Percentiles rank a stretch among this genome's conserved stretches.
Evolutionary conservation across 2,888 invertebrate genomes (phyloP).

Genomic region (Sarcophaga carnaria): DNA sequence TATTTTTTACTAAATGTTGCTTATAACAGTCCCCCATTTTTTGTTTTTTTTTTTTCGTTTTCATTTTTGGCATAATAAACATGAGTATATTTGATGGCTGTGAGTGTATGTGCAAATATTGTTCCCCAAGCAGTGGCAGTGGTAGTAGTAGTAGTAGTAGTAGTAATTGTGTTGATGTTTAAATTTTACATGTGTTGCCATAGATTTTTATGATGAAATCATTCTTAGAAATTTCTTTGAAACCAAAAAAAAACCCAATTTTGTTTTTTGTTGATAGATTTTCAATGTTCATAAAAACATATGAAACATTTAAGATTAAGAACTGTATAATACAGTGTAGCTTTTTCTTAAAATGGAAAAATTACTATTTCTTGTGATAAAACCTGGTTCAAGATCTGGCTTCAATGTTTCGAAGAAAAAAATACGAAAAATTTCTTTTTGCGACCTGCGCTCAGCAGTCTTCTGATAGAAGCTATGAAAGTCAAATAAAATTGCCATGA

Average conservation of each 20-base stretch:
- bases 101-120: not conserved
- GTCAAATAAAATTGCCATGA: no score
- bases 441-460: no score
- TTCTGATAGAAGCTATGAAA: no score
- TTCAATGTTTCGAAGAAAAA: no score
- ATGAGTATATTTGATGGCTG: not conserved
- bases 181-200: conserved; percentile 49
- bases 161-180: conserved; percentile 1
- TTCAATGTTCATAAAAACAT: no score
- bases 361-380: no score
- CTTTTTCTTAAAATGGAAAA: no score
- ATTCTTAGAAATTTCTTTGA: conserved; percentile 24
- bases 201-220: conserved; percentile 52
- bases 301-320: no score
- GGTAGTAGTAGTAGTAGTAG: not conserved
- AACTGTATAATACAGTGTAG: no score
- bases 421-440: no score
- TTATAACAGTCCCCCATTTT: not conserved
- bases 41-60: not conserved
- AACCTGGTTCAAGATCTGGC: no score
- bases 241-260: not conserved
- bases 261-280: no score
- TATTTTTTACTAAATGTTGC: not conserved
- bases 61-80: not conserved
- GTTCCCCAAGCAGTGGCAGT: not conserved